Percentiles rank a stretch among this genome's conserved stretches.
phyloP scores from a whole-genome alignment of 2,888 invertebrate genomes.

The Hyppa rectilinea region DNA sequence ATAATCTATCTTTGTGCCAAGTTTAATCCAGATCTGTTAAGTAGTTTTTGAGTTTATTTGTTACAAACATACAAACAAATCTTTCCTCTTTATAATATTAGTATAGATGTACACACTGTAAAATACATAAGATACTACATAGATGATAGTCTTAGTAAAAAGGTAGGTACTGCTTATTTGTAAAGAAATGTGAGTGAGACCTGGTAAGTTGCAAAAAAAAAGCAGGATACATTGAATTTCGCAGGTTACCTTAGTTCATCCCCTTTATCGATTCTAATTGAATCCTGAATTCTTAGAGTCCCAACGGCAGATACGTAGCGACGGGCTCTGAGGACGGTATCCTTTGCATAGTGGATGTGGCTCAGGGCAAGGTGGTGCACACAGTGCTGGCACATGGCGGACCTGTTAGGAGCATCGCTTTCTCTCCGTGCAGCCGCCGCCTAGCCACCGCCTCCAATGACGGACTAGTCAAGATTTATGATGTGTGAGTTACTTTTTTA shows the following conservation, averaged over 20 bases:
- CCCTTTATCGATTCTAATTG: no score
- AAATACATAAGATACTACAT: no score
- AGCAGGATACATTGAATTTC: background rate
- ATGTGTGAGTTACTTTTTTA: constrained; percentile 97
- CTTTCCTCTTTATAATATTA: no score
- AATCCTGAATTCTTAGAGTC: constrained; percentile 91
- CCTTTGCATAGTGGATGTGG: constrained; percentile 97
- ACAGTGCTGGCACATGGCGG: constrained; percentile 98
- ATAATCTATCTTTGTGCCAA: no score
- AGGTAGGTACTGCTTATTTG: no score
- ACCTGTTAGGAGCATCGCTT: constrained; percentile 96
- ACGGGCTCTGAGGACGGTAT: constrained; percentile 98
- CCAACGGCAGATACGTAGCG: constrained; percentile 97
- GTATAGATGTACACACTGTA: no score
- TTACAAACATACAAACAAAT: no score
- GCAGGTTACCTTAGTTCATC: background rate
- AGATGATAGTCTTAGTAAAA: no score
- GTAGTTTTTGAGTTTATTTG: no score
- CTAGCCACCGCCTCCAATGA: constrained; percentile 98
- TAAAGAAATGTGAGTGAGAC: no score
- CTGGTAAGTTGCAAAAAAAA: background rate
- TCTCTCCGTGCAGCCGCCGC: constrained; percentile 97
- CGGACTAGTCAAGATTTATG: constrained; percentile 97
- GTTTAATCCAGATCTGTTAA: no score
- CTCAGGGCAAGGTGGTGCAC: constrained; percentile 95